These are phyloP conservation scores for Aporrectodea caliginosa DNA, from an alignment of 1,140 invertebrate species.

Conservation along the genomic window DNA sequence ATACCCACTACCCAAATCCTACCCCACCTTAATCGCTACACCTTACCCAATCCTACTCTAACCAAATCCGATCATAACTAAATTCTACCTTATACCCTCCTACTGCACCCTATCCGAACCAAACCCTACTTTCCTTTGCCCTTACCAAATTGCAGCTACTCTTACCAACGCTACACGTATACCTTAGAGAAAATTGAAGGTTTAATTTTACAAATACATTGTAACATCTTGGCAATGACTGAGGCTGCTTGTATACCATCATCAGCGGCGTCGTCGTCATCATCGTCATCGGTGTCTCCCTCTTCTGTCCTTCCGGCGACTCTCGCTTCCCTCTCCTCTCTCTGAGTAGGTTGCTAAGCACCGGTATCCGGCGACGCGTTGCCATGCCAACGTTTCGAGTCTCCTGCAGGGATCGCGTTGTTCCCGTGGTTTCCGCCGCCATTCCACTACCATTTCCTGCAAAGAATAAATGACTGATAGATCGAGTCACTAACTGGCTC, in stretches of 20 bases:
- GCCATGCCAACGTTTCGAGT: neutral
- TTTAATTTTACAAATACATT: neutral
- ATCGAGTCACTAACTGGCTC: neutral
- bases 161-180: neutral
- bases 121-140: neutral
- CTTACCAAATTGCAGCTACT: neutral
- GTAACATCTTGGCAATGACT: neutral
- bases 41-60: too few relatives aligned
- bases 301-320: neutral
- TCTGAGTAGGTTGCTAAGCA: neutral
- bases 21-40: too few relatives aligned
- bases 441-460: neutral
- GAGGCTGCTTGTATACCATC: neutral
- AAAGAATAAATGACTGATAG: neutral
- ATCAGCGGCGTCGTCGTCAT: neutral
- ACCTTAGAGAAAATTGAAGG: neutral
- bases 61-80: too few relatives aligned
- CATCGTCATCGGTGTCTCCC: neutral
- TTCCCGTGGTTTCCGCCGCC: too few relatives aligned
- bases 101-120: neutral
- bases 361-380: neutral
- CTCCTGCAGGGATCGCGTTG: neutral
- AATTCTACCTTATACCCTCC: neutral
- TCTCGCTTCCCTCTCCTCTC: neutral
- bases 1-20: too few relatives aligned